These are phyloP conservation scores for Cheilosia pagana DNA, from an alignment of 2,888 invertebrate species.

Conservation along the genomic window DNA sequence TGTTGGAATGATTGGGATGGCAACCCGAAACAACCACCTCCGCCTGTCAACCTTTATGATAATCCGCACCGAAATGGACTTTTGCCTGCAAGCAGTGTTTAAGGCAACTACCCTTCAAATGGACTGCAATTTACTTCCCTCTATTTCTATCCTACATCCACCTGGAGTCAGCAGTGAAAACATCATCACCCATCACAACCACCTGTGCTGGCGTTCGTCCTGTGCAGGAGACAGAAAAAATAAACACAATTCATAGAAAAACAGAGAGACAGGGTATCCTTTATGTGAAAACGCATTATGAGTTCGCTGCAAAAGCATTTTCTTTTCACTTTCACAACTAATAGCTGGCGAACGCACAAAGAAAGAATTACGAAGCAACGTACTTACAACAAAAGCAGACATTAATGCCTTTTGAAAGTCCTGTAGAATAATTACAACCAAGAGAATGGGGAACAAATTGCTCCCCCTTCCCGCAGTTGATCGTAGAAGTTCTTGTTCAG, in stretches of 20 bases:
- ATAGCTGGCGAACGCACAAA: slow-evolving; percentile 20
- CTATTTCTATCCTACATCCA: slow-evolving; percentile 16
- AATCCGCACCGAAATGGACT: slow-evolving; percentile 70
- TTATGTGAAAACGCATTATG: slow-evolving; percentile 60
- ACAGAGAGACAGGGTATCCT: slow-evolving; percentile 16
- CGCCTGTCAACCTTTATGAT: slow-evolving; percentile 56
- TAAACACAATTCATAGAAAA: slow-evolving; percentile 36
- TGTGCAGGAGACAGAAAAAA: slow-evolving; percentile 22
- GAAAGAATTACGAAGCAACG: slow-evolving; percentile 10
- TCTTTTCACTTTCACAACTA: slow-evolving; percentile 61
- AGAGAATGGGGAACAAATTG: slow-evolving; percentile 6
- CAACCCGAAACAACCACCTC: slow-evolving; percentile 6
- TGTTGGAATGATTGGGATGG: slow-evolving; percentile 40
- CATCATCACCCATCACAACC: slow-evolving; percentile 66
- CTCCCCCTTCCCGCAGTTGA: neutral
- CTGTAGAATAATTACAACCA: slow-evolving; percentile 40
- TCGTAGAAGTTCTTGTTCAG: neutral
- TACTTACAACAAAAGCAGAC: slow-evolving; percentile 28
- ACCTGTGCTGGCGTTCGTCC: slow-evolving; percentile 43
- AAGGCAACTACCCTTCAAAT: slow-evolving; percentile 55
- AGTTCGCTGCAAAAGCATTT: slow-evolving; percentile 44
- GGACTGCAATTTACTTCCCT: slow-evolving; percentile 62
- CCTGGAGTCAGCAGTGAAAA: slow-evolving; percentile 18
- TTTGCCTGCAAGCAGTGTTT: slow-evolving; percentile 59
- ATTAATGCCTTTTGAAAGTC: slow-evolving; percentile 44